These are phyloP conservation scores for Nycteola revayana DNA, from an alignment of 2,888 invertebrate genomes.

Conservation along the genomic window DNA sequence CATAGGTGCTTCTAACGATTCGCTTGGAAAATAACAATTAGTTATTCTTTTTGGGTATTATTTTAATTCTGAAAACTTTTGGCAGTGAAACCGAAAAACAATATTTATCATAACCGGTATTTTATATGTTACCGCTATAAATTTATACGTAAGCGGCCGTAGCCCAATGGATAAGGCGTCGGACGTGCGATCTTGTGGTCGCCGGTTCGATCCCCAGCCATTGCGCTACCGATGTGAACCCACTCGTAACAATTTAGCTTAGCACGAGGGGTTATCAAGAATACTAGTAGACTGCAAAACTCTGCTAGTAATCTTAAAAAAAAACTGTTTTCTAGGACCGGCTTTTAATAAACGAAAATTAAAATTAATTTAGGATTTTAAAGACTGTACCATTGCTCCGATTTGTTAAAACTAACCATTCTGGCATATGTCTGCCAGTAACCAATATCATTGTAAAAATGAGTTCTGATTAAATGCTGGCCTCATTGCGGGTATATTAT, in stretches of 20 bases:
- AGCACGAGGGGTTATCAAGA: no score
- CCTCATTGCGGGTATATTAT: slow-evolving; percentile 31
- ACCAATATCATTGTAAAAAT: slow-evolving; percentile 76
- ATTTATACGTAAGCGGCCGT: background rate
- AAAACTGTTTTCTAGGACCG: background rate
- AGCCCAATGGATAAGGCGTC: no score
- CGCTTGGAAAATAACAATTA: no score
- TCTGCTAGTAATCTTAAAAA: no score
- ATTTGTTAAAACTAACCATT: slow-evolving; percentile 44
- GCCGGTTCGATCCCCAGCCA: no score
- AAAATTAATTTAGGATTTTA: slow-evolving; percentile 1
- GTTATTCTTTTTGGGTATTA: no score
- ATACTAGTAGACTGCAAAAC: no score
- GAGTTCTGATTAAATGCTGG: slow-evolving; percentile 57
- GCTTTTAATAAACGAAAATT: background rate
- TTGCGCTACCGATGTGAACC: no score
- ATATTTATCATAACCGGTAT: background rate
- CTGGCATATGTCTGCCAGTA: slow-evolving; percentile 66
- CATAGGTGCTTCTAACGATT: no score
- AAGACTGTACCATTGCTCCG: slow-evolving; percentile 37
- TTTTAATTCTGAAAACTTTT: no score
- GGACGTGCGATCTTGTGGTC: no score
- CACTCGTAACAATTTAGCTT: no score
- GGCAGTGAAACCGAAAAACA: background rate
- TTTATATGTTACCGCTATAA: background rate